phyloP scores from a whole-genome alignment of 2,113 vertebrate genomes.

The Macroglossus sobrinus region DNA sequence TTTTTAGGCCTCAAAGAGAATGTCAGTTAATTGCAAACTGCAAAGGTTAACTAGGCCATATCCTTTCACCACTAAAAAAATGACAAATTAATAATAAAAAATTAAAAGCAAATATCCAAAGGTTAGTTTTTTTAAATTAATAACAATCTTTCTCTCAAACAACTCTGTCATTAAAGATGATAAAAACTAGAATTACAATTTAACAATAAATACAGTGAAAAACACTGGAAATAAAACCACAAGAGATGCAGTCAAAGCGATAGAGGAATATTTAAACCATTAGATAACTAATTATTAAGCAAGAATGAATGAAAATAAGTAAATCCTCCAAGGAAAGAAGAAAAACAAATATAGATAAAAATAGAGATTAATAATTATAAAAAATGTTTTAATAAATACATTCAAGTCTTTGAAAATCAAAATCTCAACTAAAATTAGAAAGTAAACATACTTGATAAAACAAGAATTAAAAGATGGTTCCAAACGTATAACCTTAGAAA shows the following conservation, averaged over 20 bases:
- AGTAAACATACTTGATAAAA: not conserved
- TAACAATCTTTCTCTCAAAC: not conserved
- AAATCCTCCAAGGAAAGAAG: not conserved
- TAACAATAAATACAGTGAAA: conserved; percentile 8
- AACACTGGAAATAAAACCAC: not conserved
- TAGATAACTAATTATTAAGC: not conserved
- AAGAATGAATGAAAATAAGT: not conserved
- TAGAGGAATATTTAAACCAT: not conserved
- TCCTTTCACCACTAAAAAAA: conserved; percentile 1
- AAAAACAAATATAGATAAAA: not conserved
- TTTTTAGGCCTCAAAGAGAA: not conserved
- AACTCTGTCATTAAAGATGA: not conserved
- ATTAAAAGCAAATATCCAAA: not conserved
- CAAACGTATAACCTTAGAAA: not conserved
- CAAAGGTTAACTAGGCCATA: not conserved
- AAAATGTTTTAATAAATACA: not conserved
- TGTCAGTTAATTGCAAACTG: not conserved
- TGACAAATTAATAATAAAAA: not conserved
- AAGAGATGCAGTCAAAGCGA: not conserved
- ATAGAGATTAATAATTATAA: not conserved
- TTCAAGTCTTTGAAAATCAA: not conserved
- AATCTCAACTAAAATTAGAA: not conserved
- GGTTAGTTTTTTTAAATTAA: not conserved
- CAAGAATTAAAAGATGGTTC: not conserved
- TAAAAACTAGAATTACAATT: not conserved